These are phyloP conservation scores for Macquaria ambigua DNA, from an alignment of 2,113 vertebrate species.

Conservation along the genomic window DNA sequence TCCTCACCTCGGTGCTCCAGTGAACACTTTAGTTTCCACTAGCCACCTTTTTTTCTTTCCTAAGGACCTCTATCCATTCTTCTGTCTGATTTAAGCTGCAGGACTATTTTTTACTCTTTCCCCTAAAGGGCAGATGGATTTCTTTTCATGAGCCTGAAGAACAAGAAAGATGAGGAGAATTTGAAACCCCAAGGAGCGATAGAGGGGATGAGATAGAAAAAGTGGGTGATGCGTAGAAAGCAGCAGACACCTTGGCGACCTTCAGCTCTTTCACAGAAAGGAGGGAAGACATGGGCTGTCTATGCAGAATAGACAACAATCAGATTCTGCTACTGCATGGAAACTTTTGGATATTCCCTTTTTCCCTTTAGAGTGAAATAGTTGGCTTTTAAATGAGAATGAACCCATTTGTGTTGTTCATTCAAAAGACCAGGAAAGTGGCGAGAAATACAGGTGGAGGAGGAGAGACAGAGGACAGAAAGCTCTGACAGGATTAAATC, in stretches of 20 bases:
- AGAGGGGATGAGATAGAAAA: slow-evolving; percentile 53
- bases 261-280: slow-evolving; percentile 42
- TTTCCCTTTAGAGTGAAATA: background rate
- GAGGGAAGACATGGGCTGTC: slow-evolving; percentile 2
- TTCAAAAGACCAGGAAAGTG: background rate
- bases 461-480: slow-evolving; percentile 11
- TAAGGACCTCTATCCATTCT: slow-evolving; percentile 63
- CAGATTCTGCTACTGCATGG: background rate
- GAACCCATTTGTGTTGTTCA: background rate
- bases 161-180: slow-evolving; percentile 75
- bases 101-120: slow-evolving; percentile 72
- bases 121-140: slow-evolving; percentile 79
- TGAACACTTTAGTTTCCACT: slow-evolving; percentile 55
- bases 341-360: background rate
- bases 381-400: background rate
- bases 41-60: slow-evolving; percentile 45
- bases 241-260: slow-evolving; percentile 45
- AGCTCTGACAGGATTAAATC: slow-evolving; percentile 25
- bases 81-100: slow-evolving; percentile 72
- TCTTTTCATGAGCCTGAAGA: slow-evolving; percentile 75
- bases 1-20: slow-evolving; percentile 50
- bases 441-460: background rate
- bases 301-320: slow-evolving; percentile 3
- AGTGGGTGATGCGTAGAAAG: slow-evolving; percentile 52
- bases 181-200: slow-evolving; percentile 59